Evolutionary conservation across 2,797 vertebrate genomes (phyloP).

Genomic region (Tenualosa ilisha): DNA sequence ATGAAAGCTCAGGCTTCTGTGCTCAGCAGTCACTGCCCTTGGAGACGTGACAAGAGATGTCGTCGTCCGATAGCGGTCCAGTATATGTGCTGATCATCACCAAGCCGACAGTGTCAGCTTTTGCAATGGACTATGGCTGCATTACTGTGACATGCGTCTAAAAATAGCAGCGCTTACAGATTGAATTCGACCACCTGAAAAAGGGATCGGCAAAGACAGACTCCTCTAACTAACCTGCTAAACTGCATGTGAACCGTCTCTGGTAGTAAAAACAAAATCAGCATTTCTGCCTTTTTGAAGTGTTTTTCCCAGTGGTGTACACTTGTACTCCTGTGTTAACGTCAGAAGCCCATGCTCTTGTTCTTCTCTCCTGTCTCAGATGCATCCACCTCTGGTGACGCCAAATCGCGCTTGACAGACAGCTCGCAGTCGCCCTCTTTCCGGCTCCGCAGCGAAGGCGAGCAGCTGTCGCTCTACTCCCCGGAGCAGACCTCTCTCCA

Average conservation of each 20-base stretch:
- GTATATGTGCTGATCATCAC: background rate
- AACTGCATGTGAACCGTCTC: background rate
- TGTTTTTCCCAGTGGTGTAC: background rate
- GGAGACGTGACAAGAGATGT: background rate
- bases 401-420: slow-evolving; percentile 84
- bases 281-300: background rate
- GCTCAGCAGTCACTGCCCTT: background rate
- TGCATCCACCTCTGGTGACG: slow-evolving; percentile 78
- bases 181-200: background rate
- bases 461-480: slow-evolving; percentile 87
- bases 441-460: slow-evolving; percentile 84
- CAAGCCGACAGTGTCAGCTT: background rate
- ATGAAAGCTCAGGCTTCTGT: slow-evolving; percentile 6
- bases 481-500: slow-evolving; percentile 92
- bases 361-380: slow-evolving; percentile 69
- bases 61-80: background rate
- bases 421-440: slow-evolving; percentile 84
- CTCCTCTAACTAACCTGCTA: background rate
- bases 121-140: background rate
- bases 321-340: background rate
- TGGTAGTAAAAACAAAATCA: background rate
- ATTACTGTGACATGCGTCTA: background rate
- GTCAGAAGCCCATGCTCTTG: background rate
- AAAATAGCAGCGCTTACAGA: background rate
- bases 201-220: background rate